phyloP scores from a whole-genome alignment of 2,113 vertebrate genomes.

The Falco punctatus region DNA sequence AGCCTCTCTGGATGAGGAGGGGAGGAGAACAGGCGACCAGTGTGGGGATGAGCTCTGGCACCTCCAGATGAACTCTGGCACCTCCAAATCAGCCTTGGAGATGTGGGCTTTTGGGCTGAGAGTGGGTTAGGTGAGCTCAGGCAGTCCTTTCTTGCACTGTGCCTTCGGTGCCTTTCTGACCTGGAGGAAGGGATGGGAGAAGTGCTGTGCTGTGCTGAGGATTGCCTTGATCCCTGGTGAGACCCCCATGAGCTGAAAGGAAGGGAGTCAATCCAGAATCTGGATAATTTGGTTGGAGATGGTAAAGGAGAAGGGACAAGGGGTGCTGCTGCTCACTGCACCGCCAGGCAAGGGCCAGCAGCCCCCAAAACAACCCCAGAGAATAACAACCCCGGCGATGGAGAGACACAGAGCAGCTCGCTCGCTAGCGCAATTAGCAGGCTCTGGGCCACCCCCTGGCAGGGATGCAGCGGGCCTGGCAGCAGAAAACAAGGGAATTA shows the following conservation, averaged over 20 bases:
- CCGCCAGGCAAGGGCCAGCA: background rate
- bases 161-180: background rate
- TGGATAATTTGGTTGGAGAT: background rate
- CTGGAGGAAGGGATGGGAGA: background rate
- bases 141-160: background rate
- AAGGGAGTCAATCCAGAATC: background rate
- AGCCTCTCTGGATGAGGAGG: background rate
- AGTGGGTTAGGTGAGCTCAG: background rate
- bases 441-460: background rate
- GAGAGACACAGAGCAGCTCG: background rate
- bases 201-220: accelerated
- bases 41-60: background rate
- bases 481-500: constrained; percentile 33
- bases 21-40: background rate
- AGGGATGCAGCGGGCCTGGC: background rate
- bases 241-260: background rate
- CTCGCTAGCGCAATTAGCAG: constrained; percentile 6
- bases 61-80: background rate
- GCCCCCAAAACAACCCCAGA: background rate
- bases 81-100: background rate
- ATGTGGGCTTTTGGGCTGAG: background rate
- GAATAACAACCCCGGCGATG: background rate
- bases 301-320: background rate
- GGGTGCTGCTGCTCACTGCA: background rate
- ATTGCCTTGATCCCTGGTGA: background rate